Conservation (phyloP, 35 echinoderm and acorn worm species). For the Lytechinus pictus region DNA sequence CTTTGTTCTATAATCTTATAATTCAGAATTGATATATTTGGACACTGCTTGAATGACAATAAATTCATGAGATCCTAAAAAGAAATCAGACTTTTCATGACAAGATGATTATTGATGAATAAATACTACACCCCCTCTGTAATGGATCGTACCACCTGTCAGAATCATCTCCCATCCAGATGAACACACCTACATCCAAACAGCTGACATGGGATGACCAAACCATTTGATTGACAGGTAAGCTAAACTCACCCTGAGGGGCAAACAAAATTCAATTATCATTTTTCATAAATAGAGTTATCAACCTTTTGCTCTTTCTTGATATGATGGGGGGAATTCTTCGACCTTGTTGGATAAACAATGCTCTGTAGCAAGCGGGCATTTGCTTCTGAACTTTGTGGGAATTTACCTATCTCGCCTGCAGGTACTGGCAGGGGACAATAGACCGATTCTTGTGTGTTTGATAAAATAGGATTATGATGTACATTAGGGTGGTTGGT, state of each 20-base stretch:
- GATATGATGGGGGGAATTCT: background rate
- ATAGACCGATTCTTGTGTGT: background rate
- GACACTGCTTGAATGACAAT: too few relatives aligned
- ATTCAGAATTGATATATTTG: too few relatives aligned
- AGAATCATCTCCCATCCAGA: conserved; percentile 1
- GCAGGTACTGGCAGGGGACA: background rate
- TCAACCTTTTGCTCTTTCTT: background rate
- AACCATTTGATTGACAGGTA: background rate
- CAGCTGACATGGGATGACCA: background rate
- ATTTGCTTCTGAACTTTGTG: background rate
- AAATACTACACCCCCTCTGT: background rate
- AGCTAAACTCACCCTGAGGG: background rate
- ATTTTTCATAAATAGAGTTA: conserved; percentile 7
- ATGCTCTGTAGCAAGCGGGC: background rate
- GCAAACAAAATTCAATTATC: conserved; percentile 5
- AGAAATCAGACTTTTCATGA: background rate
- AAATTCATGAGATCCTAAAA: too few relatives aligned
- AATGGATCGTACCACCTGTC: conserved; percentile 16
- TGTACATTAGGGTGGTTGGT: background rate
- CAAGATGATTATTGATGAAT: background rate
- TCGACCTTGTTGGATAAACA: conserved; percentile 18
- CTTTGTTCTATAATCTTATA: too few relatives aligned
- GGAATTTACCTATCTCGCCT: background rate
- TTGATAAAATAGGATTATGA: background rate
- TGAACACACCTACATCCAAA: background rate